Evolutionary conservation across 2,797 vertebrate genomes (phyloP).

Genomic region (Erethizon dorsatum): DNA sequence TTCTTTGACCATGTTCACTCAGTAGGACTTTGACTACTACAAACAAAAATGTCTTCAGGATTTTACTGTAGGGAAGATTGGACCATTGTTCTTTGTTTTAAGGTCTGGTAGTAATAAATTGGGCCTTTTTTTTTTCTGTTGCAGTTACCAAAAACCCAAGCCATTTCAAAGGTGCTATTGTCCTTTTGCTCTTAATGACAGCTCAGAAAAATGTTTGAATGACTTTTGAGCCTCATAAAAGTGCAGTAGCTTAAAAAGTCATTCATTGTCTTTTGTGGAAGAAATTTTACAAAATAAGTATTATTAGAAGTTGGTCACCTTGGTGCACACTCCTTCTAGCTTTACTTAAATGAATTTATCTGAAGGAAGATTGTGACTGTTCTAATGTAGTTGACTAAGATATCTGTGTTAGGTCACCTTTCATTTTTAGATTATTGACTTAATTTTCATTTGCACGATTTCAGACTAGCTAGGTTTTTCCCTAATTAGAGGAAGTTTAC

Average conservation of each 20-base stretch:
- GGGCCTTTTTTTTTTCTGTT: neutral
- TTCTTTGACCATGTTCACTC: neutral
- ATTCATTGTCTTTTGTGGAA: neutral
- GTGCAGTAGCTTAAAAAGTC: conserved; percentile 16
- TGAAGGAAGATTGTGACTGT: neutral
- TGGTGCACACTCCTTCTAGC: neutral
- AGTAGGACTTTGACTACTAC: neutral
- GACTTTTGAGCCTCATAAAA: neutral
- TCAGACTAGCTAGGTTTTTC: conserved; percentile 46
- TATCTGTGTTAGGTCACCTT: neutral
- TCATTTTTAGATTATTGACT: conserved; percentile 5
- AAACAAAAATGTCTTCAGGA: neutral
- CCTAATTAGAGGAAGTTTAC: neutral
- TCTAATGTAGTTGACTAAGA: neutral
- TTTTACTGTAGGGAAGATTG: neutral
- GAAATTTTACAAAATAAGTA: conserved; percentile 15
- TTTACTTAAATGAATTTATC: conserved; percentile 2
- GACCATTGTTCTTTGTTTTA: conserved; percentile 20
- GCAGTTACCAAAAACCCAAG: neutral
- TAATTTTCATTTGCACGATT: conserved; percentile 27
- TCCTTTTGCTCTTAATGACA: neutral
- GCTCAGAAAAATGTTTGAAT: conserved; percentile 21
- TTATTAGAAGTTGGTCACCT: neutral
- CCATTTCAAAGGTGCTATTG: neutral
- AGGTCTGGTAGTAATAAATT: neutral